phyloP scores from a whole-genome alignment of 2,797 vertebrate species.

The Chloroceryle amazona region DNA sequence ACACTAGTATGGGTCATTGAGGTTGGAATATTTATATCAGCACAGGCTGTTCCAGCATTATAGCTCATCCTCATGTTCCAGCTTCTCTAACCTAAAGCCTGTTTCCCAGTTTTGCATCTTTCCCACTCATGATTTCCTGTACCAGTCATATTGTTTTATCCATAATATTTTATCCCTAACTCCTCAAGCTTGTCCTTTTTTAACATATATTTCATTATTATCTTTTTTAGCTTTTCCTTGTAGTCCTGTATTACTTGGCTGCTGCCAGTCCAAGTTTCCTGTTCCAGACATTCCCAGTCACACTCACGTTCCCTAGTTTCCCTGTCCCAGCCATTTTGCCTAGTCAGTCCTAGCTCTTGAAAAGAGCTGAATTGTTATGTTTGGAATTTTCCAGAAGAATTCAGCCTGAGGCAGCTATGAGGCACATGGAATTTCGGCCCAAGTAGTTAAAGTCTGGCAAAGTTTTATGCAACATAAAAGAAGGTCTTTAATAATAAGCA shows the following conservation, averaged over 20 bases:
- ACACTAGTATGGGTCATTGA: neutral
- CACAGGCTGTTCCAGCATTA: neutral
- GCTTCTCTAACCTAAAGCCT: neutral
- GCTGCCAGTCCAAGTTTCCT: neutral
- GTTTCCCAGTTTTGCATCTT: neutral
- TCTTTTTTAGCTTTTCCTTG: neutral
- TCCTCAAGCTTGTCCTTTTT: neutral
- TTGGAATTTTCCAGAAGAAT: constrained; percentile 48
- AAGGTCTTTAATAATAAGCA: constrained; percentile 32
- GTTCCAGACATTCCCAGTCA: neutral
- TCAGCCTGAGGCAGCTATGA: constrained; percentile 9
- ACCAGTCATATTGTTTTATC: neutral
- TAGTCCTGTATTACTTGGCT: neutral
- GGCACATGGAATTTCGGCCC: neutral
- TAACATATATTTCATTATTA: neutral
- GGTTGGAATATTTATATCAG: neutral
- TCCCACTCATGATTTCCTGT: neutral
- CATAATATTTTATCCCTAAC: neutral
- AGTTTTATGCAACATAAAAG: constrained; percentile 38
- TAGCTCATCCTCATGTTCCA: neutral
- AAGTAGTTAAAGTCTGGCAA: constrained; percentile 41
- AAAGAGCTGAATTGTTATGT: neutral
- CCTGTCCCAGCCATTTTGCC: neutral
- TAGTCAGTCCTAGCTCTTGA: neutral
- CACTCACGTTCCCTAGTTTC: neutral